Percentiles rank a stretch among this genome's conserved stretches.
These are phyloP conservation scores for Spondyliosoma cantharus DNA, from an alignment of 2,797 vertebrate genomes.

Conservation along the genomic window DNA sequence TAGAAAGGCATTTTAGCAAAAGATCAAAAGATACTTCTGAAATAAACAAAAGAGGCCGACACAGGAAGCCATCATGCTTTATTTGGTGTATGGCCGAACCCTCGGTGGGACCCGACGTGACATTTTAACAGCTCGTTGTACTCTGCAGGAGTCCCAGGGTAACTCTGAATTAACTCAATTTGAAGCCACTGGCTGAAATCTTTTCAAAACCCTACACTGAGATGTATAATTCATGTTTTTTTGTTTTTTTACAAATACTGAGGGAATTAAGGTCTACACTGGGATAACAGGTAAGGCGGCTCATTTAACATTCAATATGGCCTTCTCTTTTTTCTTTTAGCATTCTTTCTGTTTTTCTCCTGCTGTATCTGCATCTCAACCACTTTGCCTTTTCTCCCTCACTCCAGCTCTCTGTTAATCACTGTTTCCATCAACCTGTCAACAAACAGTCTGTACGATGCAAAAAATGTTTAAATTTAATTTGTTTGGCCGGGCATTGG, in stretches of 20 bases:
- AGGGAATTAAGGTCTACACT: constrained; percentile 14
- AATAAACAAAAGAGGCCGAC: background rate
- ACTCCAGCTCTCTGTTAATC: background rate
- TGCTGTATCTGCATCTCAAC: background rate
- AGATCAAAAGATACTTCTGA: background rate
- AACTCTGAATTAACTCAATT: constrained; percentile 45
- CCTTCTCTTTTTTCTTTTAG: background rate
- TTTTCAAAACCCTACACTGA: constrained; percentile 26
- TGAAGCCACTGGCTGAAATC: constrained; percentile 26
- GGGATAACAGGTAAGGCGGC: constrained; percentile 36
- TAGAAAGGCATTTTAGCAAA: too few species aligned
- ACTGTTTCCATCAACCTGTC: background rate
- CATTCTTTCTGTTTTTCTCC: background rate
- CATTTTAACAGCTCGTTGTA: constrained; percentile 30
- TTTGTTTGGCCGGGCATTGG: too few species aligned
- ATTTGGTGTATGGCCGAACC: background rate
- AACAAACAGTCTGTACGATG: background rate
- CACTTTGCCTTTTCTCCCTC: background rate
- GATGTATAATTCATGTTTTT: constrained; percentile 53
- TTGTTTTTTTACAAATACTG: constrained; percentile 45
- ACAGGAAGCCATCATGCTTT: background rate
- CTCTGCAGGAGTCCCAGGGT: constrained; percentile 32
- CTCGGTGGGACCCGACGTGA: background rate
- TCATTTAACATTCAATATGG: constrained; percentile 32
- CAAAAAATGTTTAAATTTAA: background rate